Percentiles rank a stretch among this genome's conserved stretches.
Evolutionary conservation across 2,113 vertebrate species (phyloP).

Genomic region (Periophthalmodon schlosseri): DNA sequence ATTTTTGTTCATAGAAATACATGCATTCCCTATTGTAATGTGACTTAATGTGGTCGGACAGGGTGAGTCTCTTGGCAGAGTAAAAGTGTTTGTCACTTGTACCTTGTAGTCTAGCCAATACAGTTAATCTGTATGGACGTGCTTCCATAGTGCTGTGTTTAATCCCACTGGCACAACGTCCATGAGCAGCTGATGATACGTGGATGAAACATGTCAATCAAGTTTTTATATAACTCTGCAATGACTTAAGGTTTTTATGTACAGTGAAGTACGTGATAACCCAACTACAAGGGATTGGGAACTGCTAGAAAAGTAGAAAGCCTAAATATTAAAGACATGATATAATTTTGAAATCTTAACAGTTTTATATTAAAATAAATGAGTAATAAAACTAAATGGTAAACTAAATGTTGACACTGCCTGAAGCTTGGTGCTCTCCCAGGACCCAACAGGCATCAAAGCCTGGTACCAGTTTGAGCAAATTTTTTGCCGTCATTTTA

Average conservation of each 20-base stretch:
- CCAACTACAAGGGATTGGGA: not conserved
- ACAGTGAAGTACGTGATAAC: not conserved
- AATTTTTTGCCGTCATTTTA: too few species aligned
- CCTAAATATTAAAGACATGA: not conserved
- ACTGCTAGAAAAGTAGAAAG: not conserved
- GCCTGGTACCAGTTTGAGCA: too few species aligned
- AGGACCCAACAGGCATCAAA: too few species aligned
- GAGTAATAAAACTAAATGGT: too few species aligned
- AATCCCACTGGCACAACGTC: slow-evolving; percentile 28
- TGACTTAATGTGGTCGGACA: slow-evolving; percentile 44
- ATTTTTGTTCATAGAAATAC: not conserved
- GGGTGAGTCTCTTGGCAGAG: slow-evolving; percentile 49
- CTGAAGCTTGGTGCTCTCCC: not conserved
- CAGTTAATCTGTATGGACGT: slow-evolving; percentile 26
- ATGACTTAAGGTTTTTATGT: not conserved
- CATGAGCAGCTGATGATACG: not conserved
- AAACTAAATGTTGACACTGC: not conserved
- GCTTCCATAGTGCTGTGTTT: slow-evolving; percentile 13
- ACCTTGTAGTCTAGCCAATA: not conserved
- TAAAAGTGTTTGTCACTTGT: slow-evolving; percentile 12
- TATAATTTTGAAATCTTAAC: not conserved
- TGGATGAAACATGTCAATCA: not conserved
- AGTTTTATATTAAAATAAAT: not conserved
- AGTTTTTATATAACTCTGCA: not conserved
- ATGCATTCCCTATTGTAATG: not conserved